Evolutionary conservation across 2,888 invertebrate species (phyloP).

Genomic region (Stenchaetothrips biformis): DNA sequence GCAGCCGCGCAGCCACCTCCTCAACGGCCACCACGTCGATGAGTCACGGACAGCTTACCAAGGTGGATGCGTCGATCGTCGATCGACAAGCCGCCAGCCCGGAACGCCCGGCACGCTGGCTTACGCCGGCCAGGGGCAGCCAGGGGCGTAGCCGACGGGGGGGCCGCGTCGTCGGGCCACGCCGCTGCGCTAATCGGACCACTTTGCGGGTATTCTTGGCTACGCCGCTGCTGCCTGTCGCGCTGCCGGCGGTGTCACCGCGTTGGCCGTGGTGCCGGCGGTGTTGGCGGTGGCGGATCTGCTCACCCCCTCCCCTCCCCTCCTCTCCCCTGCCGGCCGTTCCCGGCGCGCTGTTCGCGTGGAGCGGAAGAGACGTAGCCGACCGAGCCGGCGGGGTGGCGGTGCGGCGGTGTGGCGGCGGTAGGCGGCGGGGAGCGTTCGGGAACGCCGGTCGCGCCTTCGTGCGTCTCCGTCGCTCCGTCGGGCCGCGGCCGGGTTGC

Average conservation of each 20-base stretch:
- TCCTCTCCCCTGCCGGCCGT: background rate
- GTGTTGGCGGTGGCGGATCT: too few species aligned
- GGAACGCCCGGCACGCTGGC: too few species aligned
- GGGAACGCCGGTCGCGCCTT: background rate
- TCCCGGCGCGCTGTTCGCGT: slow-evolving; percentile 12
- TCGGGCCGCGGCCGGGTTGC: background rate
- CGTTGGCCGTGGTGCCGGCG: too few species aligned
- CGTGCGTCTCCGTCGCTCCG: background rate
- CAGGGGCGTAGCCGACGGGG: too few species aligned
- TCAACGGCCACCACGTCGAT: background rate
- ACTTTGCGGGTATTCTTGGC: too few species aligned
- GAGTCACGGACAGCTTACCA: background rate
- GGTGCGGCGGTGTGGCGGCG: background rate
- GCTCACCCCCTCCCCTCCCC: too few species aligned
- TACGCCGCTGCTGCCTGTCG: too few species aligned
- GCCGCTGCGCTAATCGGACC: too few species aligned
- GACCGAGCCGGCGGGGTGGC: background rate
- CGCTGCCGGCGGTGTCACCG: too few species aligned
- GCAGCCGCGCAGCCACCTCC: background rate
- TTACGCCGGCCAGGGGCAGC: too few species aligned
- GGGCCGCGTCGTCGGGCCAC: too few species aligned
- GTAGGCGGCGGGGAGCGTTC: background rate
- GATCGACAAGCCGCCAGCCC: too few species aligned
- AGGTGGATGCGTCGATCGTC: background rate
- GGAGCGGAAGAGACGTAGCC: slow-evolving; percentile 8